Base-by-base conservation (phyloP, 2,888 invertebrate genomes). In the Plebejus anna region DNA sequence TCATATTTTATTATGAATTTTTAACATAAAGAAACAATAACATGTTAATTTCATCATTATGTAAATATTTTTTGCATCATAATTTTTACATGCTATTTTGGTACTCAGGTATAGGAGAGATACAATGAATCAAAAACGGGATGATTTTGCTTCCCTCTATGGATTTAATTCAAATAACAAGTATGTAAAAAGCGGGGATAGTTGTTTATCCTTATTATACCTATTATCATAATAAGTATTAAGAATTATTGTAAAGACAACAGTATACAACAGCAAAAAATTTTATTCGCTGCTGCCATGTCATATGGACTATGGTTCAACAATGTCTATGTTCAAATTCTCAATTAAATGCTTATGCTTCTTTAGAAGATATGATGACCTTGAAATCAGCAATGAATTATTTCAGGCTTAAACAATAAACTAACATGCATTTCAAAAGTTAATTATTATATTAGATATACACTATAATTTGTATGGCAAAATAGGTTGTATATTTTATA, bases 91-190 rank as follows among this genome's bases (percentile, higher is more conserved):
- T 80, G 77, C 83, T 78, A 82, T 89, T 90, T 90, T 79, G 81
- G 85, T 86, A 86, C 89, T 89, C 89, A 94, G 94, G 92, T 91
- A 85, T 90, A 92, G 89, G 82, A 88, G 93, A 88, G 92, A 92
- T 88, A 90, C 90, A 87, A 85, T 84, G 86, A 84, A 84, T 85
- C 91, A 92, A 90, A 90, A 88, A 86, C 87, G 86, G 81, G 93
- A 93, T 82, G 92, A 93, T 80, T 89, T 86, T 84, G 82, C 92
- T 84, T 87, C 91, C 80, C 86, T 87, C 80, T 90, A 84, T 87
- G 93, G 91, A 89, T 84, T 90, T 84, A 90, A 89, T 88, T 82
- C 87, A 83, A 90, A 90, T 91, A 90, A 90, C 91, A 93, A 92
- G 94, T 93, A 94, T 89, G 92, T 94, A 83, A 82, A 84, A 84